phyloP scores from a whole-genome alignment of 1,140 invertebrate species.

The Danaus plexippus region DNA sequence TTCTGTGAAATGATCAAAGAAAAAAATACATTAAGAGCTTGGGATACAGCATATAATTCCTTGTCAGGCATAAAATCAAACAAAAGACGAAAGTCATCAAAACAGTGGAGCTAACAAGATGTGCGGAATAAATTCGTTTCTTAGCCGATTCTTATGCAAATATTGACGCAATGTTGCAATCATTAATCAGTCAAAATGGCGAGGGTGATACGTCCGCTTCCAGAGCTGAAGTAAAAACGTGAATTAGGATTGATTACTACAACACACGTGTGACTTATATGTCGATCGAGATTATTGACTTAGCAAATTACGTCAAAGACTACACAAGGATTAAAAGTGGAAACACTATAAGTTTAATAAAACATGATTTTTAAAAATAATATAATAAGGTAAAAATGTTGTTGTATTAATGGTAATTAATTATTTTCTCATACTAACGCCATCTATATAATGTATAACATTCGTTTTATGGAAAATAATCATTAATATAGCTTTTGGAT shows the following conservation, averaged over 20 bases:
- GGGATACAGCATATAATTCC: conserved; percentile 31
- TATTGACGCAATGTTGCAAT: conserved; percentile 63
- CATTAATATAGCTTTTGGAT: too few species aligned
- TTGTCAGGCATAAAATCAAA: conserved; percentile 18
- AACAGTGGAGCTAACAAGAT: conserved; percentile 54
- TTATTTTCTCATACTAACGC: too few species aligned
- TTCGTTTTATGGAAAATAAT: too few species aligned
- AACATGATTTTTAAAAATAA: too few species aligned
- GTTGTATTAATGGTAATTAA: too few species aligned
- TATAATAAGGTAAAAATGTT: too few species aligned
- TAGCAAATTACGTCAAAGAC: too few species aligned
- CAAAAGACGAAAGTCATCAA: conserved; percentile 48
- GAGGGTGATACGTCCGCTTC: conserved; percentile 37
- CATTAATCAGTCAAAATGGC: conserved; percentile 62
- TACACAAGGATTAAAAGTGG: too few species aligned
- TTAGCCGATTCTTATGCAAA: conserved; percentile 69
- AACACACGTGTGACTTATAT: too few species aligned
- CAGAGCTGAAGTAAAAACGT: conserved; percentile 48
- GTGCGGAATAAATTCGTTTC: conserved; percentile 53
- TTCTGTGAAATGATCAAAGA: not conserved
- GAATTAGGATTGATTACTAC: conserved; percentile 2
- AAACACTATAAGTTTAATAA: too few species aligned
- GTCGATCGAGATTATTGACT: too few species aligned
- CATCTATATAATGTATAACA: too few species aligned
- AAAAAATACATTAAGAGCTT: conserved; percentile 10